phyloP scores from a whole-genome alignment of 1,140 invertebrate species.

The Drosophila chauvacae region DNA sequence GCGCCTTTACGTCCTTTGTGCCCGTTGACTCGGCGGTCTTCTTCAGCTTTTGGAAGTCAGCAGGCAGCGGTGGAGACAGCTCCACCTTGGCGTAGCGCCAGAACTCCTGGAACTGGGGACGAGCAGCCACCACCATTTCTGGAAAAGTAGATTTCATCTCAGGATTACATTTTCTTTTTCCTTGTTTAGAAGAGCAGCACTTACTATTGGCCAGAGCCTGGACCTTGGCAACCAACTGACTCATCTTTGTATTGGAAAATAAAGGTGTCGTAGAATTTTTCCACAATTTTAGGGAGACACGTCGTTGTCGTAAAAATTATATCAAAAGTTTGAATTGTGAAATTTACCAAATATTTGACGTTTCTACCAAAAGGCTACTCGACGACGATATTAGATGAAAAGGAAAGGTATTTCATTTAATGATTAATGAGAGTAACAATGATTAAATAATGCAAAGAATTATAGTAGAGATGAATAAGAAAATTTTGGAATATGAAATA shows the following conservation, averaged over 20 bases:
- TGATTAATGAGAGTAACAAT: neutral
- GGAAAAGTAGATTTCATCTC: neutral
- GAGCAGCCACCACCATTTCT: slow-evolving; percentile 87
- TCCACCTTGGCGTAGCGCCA: slow-evolving; percentile 96
- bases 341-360: neutral
- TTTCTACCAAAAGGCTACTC: neutral
- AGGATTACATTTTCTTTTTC: neutral
- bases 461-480: neutral
- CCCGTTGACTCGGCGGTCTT: slow-evolving; percentile 90
- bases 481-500: neutral
- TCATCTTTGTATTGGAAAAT: slow-evolving; percentile 40
- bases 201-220: slow-evolving; percentile 61
- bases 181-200: neutral
- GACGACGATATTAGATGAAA: neutral
- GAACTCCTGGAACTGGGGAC: slow-evolving; percentile 90
- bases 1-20: slow-evolving; percentile 85
- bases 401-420: neutral
- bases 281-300: neutral
- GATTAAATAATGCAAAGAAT: neutral
- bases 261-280: slow-evolving; percentile 8
- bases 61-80: slow-evolving; percentile 93
- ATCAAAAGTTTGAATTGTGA: slow-evolving; percentile 2
- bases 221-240: slow-evolving; percentile 48
- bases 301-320: slow-evolving; percentile 5
- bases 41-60: slow-evolving; percentile 92